Evolutionary conservation across 2,888 invertebrate species (phyloP), one percentile per base, ranked within the genome.

Genomic region (Drosophila yooni): DNA sequence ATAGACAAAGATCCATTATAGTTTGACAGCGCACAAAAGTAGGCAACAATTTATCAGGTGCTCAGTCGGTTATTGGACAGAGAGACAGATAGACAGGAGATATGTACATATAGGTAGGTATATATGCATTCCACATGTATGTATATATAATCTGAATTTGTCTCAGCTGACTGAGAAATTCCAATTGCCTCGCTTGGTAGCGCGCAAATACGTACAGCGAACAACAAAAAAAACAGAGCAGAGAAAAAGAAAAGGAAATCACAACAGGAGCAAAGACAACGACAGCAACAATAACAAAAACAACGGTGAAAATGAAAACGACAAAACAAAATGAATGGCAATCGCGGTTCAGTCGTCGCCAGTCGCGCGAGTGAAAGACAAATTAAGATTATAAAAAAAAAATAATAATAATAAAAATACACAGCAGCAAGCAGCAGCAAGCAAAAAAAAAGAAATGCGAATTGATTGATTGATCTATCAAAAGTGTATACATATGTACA

Each of bases 381-480:
- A 88, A 89, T 88, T 88, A 88, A 88, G 90, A 88, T 89, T 88
- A 88, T 89, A 89, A 81, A 89, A 88, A 76, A 76, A 67, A 72
- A 79, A 77, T 3, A 53, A 53, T 56, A 72, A 85, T 81, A 86
- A 89, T 79, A 90, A 85, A 82, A 85, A 88, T 66, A 86, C 80
- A 87, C 62, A 81, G 61, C 53, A 71, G 51, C 18, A 27, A 27
- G 18, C 27, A 10, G 10, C 36, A 36, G 36, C 36, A 36, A 15
- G 36, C 36, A 25, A 60, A 58, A 69, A 69, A 72, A 69, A 61
- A 71, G 79, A 72, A 57, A n/a, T 56, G 57, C 76, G 78, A 81
- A 89, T 88, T 89, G 91, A 88, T 88, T 88, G 88, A 88, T 88
- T 88, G 88, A 88, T 88, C 90, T 90, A 88, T 90, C 90, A 88